These are phyloP conservation scores for Amyelois transitella DNA, from an alignment of 1,140 invertebrate genomes.

Conservation along the genomic window DNA sequence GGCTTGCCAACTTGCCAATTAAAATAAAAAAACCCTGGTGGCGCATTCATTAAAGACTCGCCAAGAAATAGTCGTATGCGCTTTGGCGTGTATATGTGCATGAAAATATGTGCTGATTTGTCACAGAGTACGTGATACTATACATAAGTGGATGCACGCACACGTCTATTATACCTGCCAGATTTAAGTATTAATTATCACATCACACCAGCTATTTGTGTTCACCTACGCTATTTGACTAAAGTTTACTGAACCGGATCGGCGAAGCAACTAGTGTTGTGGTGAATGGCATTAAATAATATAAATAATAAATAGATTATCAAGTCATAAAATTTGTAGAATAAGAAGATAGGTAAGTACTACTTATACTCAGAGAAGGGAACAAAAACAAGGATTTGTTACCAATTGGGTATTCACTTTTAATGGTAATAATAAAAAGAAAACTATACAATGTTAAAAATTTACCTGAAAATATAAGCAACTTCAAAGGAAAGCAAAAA, in stretches of 20 bases:
- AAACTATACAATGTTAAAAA: too few relatives aligned
- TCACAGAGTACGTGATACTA: neutral
- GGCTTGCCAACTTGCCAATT: neutral
- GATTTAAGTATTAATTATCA: neutral
- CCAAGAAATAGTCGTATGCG: neutral
- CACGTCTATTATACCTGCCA: too few relatives aligned
- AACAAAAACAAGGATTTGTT: too few relatives aligned
- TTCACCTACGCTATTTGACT: neutral
- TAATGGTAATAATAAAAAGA: too few relatives aligned
- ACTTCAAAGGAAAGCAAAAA: too few relatives aligned
- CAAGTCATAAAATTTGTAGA: neutral
- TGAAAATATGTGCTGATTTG: neutral
- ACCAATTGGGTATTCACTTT: too few relatives aligned
- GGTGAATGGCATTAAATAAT: neutral
- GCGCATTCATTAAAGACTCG: neutral
- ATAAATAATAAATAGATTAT: neutral
- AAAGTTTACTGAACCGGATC: conserved; percentile 11
- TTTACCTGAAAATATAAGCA: too few relatives aligned
- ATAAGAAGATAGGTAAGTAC: too few relatives aligned
- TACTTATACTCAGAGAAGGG: too few relatives aligned
- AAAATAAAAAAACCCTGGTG: neutral
- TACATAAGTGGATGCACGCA: too few relatives aligned
- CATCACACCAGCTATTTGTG: too few relatives aligned
- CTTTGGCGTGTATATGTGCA: neutral
- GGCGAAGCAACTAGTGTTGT: conserved; percentile 17